phyloP scores from a whole-genome alignment of 2,888 invertebrate species.

The Lamellibrachia satsuma region DNA sequence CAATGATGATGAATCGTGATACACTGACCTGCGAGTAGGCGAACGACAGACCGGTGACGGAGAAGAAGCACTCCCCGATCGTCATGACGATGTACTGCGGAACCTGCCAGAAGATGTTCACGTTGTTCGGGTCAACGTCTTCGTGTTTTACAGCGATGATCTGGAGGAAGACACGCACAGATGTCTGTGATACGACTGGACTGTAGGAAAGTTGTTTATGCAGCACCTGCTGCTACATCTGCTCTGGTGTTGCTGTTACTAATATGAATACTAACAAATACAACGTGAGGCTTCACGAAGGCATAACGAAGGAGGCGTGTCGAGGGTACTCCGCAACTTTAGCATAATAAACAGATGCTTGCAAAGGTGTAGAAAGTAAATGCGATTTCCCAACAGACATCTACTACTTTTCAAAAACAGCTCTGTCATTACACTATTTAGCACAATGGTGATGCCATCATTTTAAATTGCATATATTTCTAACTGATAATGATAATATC shows the following conservation, averaged over 20 bases:
- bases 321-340: too few relatives aligned
- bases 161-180: slow-evolving; percentile 22
- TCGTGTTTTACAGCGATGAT: slow-evolving; percentile 25
- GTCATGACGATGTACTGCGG: slow-evolving; percentile 47
- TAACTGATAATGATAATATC: too few relatives aligned
- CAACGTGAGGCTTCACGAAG: too few relatives aligned
- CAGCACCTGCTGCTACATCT: neutral
- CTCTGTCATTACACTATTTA: too few relatives aligned
- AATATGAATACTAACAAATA: too few relatives aligned
- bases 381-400: too few relatives aligned
- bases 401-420: too few relatives aligned
- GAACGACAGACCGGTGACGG: slow-evolving; percentile 44
- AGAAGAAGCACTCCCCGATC: slow-evolving; percentile 46
- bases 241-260: neutral
- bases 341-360: too few relatives aligned
- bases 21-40: slow-evolving; percentile 43
- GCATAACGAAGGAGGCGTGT: too few relatives aligned
- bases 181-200: neutral
- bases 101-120: slow-evolving; percentile 43
- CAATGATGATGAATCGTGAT: neutral
- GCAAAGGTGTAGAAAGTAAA: too few relatives aligned
- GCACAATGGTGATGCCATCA: too few relatives aligned
- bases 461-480: too few relatives aligned
- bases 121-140: slow-evolving; percentile 36
- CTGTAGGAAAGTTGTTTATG: neutral